A percentile compares a stretch with the other conserved stretches of the same genome.
phyloP scores from a whole-genome alignment of 2,888 invertebrate genomes.

The Amiota mariae region DNA sequence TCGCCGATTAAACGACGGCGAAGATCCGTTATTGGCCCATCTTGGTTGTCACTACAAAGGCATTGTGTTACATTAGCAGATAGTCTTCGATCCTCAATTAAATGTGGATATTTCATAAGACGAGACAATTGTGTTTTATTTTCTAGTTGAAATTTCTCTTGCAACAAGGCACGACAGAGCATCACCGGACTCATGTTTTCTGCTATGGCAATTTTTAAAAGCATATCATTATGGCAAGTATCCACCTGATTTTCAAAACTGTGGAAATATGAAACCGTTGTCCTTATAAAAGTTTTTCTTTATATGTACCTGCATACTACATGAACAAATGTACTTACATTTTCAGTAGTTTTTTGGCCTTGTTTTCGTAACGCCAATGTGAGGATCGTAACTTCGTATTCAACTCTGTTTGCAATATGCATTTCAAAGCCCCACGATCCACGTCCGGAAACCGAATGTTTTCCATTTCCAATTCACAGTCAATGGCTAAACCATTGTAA shows the following conservation, averaged over 20 bases:
- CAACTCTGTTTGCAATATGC: conserved; percentile 81
- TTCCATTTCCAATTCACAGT: conserved; percentile 77
- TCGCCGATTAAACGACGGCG: conserved; percentile 86
- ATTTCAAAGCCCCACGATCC: conserved; percentile 78
- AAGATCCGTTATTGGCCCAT: conserved; percentile 86
- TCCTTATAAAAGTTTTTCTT: neutral
- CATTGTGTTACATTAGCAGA: conserved; percentile 76
- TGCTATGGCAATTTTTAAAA: conserved; percentile 62
- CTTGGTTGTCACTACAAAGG: conserved; percentile 86
- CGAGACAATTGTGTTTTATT: conserved; percentile 62
- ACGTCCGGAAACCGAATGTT: conserved; percentile 76
- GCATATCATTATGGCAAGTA: conserved; percentile 45
- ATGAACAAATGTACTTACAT: conserved; percentile 48
- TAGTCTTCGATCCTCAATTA: conserved; percentile 65
- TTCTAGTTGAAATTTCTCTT: conserved; percentile 61
- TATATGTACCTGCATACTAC: neutral
- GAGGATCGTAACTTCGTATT: conserved; percentile 79
- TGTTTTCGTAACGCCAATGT: conserved; percentile 77
- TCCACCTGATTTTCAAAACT: conserved; percentile 59
- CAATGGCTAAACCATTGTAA: conserved; percentile 76
- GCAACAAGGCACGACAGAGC: conserved; percentile 66
- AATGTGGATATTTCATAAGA: conserved; percentile 66
- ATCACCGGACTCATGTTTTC: conserved; percentile 64
- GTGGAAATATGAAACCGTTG: neutral
- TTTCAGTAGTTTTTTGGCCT: conserved; percentile 75